A percentile compares a stretch with the other conserved stretches of the same genome.
These are phyloP conservation scores for Cygnus olor DNA, from an alignment of 2,797 vertebrate species.

Conservation along the genomic window DNA sequence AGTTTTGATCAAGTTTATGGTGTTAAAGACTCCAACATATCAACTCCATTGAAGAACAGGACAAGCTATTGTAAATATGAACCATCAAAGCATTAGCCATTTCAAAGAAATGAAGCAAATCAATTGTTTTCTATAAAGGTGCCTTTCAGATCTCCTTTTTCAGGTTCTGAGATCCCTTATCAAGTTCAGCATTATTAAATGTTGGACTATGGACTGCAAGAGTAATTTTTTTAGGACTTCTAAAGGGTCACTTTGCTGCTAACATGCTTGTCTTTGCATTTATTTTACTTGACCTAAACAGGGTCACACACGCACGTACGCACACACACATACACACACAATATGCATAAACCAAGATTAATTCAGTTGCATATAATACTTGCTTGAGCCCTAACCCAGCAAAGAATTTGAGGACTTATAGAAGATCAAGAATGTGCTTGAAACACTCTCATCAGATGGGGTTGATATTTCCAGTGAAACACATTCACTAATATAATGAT, in stretches of 20 bases:
- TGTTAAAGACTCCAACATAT: constrained; percentile 81
- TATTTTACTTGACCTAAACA: constrained; percentile 59
- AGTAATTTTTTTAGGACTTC: constrained; percentile 68
- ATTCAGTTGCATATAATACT: background rate
- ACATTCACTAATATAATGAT: background rate
- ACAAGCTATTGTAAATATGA: constrained; percentile 84
- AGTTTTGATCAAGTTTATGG: constrained; percentile 84
- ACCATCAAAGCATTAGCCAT: constrained; percentile 85
- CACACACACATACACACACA: background rate
- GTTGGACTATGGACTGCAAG: constrained; percentile 58
- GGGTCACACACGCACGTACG: background rate
- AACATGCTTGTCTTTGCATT: constrained; percentile 54
- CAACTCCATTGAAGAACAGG: constrained; percentile 79
- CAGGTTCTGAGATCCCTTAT: constrained; percentile 65
- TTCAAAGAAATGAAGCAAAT: constrained; percentile 86
- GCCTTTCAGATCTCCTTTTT: constrained; percentile 83
- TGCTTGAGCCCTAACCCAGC: background rate
- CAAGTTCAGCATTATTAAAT: constrained; percentile 71
- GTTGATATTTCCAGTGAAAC: background rate
- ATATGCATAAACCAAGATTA: constrained; percentile 16
- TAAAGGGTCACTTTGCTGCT: constrained; percentile 61
- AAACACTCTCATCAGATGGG: background rate
- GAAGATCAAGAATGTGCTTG: background rate
- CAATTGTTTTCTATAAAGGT: constrained; percentile 82
- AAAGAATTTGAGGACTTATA: background rate